Evolutionary conservation across 2,888 invertebrate genomes (phyloP), one percentile per base, ranked within the genome.

Genomic region (Lacanobia oleracea): DNA sequence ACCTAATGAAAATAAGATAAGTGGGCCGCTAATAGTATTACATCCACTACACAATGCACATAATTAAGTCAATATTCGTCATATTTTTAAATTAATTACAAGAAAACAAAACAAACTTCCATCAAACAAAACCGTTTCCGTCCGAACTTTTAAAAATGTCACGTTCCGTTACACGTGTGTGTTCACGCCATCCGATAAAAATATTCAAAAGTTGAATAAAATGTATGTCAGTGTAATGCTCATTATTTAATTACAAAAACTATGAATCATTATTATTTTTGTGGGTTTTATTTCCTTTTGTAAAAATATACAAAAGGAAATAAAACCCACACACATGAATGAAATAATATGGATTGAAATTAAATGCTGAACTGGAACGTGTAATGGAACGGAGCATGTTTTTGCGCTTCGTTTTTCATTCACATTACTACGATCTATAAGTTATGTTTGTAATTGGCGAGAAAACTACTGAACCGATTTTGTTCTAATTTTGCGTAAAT

Each of bases 61-160:
- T 21, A 53, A 53, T 43, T 16, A 10, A 16, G 16, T 14, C 12
- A 51, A 56, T 57, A 21, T 12, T 48, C 6, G 7, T 14, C 45
- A 75, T 73, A 21, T 40, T 51, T 65, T 33, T 21, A 12, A 59
- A 37, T 8, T 33, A 60, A 9, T 60, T 10, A 27, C 67, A 54
- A 43, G 21, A 74, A 66, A 75, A 77, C 71, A 77, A 65, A 76
- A 71, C 48, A 77, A 63, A 59, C 71, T 67, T 60, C 57, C 43
- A 59, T 18, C 67, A 67, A 75, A 53, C 72, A 75, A 48, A 53
- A 77, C 77, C 81, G 78, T 78, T 78, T 80, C n/a, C 21, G 33
- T 14, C 23, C 21, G 69, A 68, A 69, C 53, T 75, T 69, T 76
- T 77, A 62, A 75, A 78, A 62, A 10, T 33, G 33, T 21, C 6